Conservation (phyloP, 2,888 invertebrate species). For the Drosophila crucigera region DNA sequence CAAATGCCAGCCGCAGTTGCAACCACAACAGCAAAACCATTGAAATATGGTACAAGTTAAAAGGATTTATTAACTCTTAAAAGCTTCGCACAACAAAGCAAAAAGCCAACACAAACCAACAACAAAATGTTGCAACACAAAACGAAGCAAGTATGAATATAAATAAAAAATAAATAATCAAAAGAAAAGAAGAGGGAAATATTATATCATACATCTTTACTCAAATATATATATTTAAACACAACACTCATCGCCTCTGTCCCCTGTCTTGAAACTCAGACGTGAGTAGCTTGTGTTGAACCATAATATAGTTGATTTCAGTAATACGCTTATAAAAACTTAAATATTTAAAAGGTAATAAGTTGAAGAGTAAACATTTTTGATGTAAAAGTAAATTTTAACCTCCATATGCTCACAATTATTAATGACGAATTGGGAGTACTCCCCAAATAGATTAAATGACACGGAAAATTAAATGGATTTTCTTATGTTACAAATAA, state of each 20-base stretch:
- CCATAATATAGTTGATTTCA: background rate
- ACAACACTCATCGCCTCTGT: background rate
- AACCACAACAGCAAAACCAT: conserved; percentile 50
- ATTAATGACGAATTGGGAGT: background rate
- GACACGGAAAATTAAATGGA: background rate
- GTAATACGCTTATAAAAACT: background rate
- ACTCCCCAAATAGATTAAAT: background rate
- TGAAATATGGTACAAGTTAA: conserved; percentile 80
- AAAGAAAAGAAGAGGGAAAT: conserved; percentile 14
- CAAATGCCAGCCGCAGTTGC: conserved; percentile 44
- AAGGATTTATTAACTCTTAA: conserved; percentile 81
- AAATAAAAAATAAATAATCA: conserved; percentile 28
- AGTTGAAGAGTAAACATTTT: background rate
- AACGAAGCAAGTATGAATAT: conserved; percentile 23
- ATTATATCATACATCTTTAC: conserved; percentile 31
- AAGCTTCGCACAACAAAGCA: conserved; percentile 74
- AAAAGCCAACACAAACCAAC: conserved; percentile 47
- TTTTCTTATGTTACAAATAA: background rate
- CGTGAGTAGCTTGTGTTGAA: background rate
- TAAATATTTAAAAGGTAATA: background rate
- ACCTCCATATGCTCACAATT: background rate
- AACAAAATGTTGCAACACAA: conserved; percentile 29
- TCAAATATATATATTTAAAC: conserved; percentile 12
- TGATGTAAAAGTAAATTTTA: background rate
- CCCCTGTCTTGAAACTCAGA: background rate